These are phyloP conservation scores for Brachionichthys hirsutus DNA, from an alignment of 2,113 vertebrate species.

Conservation along the genomic window DNA sequence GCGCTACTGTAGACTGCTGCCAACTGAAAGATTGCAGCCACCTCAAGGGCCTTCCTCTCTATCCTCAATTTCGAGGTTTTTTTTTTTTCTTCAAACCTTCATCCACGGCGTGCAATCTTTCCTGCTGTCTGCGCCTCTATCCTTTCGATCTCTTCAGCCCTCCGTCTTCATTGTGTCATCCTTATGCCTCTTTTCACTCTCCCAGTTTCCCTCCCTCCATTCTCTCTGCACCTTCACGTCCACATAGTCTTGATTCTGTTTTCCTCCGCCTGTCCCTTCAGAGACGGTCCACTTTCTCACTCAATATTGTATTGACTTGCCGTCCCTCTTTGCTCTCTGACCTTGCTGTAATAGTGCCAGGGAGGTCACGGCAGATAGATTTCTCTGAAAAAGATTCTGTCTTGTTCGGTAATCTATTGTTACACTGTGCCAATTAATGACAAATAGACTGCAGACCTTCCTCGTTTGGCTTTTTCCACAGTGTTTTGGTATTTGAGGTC, in stretches of 20 bases:
- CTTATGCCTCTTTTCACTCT: not conserved
- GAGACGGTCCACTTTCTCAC: conserved; percentile 41
- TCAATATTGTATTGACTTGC: conserved; percentile 74
- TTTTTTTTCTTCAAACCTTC: conserved; percentile 47
- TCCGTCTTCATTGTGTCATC: not conserved
- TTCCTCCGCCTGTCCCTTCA: conserved; percentile 28
- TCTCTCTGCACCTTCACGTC: conserved; percentile 9
- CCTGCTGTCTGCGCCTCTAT: not conserved
- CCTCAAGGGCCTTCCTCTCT: conserved; percentile 31
- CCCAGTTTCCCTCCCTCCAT: not conserved
- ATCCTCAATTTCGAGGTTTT: conserved; percentile 24
- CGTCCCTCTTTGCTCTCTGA: conserved; percentile 70
- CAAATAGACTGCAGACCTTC: conserved; percentile 39
- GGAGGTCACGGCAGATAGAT: conserved; percentile 70
- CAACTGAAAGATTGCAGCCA: conserved; percentile 43
- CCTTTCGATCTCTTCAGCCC: not conserved
- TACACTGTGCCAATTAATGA: conserved; percentile 62
- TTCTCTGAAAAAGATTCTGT: conserved; percentile 71
- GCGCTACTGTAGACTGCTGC: conserved; percentile 43
- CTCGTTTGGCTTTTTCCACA: conserved; percentile 33
- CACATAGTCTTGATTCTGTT: conserved; percentile 10
- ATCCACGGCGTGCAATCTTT: conserved; percentile 17
- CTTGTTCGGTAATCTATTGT: conserved; percentile 72
- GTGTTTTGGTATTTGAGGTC: conserved; percentile 11
- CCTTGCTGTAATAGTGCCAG: conserved; percentile 72